Evolutionary conservation across 2,888 invertebrate species (phyloP).

Genomic region (Linyphia triangularis): DNA sequence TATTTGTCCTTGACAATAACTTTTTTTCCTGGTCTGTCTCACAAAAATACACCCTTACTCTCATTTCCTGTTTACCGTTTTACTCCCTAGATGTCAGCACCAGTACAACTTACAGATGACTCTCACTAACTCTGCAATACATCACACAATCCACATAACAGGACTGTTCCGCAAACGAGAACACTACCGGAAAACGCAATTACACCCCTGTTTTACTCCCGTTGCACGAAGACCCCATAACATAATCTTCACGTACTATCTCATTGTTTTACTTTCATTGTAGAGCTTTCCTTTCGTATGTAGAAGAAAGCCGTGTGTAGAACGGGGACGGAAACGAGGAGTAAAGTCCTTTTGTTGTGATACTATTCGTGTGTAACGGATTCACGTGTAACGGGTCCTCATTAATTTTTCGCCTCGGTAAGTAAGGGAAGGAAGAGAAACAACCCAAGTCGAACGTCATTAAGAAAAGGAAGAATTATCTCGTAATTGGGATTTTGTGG

Average conservation of each 20-base stretch:
- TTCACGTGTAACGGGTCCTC: constrained; percentile 62
- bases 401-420: constrained; percentile 66
- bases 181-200: constrained; percentile 49
- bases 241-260: constrained; percentile 22
- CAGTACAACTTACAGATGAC: neutral
- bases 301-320: neutral
- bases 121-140: too few relatives aligned
- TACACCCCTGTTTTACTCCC: constrained; percentile 9
- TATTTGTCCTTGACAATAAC: neutral
- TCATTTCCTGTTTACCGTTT: neutral
- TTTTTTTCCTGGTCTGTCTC: neutral
- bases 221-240: neutral
- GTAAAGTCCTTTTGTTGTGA: constrained; percentile 34
- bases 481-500: constrained; percentile 12
- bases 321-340: constrained; percentile 37
- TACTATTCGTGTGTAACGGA: constrained; percentile 62
- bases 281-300: constrained; percentile 5
- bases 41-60: neutral
- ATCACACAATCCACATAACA: neutral
- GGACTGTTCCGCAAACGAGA: neutral
- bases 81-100: constrained; percentile 30
- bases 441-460: constrained; percentile 45
- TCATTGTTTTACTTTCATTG: constrained; percentile 40
- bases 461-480: constrained; percentile 13
- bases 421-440: constrained; percentile 51